Percentiles rank a stretch among this genome's conserved stretches.
phyloP scores from a whole-genome alignment of 2,888 invertebrate genomes.

The Uloborus plumipes region DNA sequence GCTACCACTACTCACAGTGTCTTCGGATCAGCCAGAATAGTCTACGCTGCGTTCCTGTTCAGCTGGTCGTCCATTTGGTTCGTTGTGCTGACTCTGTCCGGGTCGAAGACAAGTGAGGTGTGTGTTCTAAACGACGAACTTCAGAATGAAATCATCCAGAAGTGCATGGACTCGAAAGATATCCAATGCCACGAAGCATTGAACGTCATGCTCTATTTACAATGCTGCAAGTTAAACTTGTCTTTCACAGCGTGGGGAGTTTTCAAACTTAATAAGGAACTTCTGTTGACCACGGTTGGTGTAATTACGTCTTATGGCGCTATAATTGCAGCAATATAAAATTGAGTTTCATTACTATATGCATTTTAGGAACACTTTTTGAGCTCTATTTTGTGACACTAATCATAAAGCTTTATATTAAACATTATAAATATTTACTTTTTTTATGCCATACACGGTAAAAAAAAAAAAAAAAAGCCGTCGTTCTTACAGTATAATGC shows the following conservation, averaged over 20 bases:
- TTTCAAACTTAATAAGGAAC: constrained; percentile 17
- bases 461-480: too few species aligned
- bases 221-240: constrained; percentile 16
- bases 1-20: too few species aligned
- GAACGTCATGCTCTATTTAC: constrained; percentile 13
- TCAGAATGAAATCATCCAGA: constrained; percentile 20
- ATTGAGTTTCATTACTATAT: too few species aligned
- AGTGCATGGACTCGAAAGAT: neutral
- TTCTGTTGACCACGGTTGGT: constrained; percentile 18
- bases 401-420: too few species aligned
- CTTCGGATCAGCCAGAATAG: too few species aligned
- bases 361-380: too few species aligned
- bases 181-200: neutral
- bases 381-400: too few species aligned
- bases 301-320: constrained; percentile 26
- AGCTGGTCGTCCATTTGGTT: constrained; percentile 22
- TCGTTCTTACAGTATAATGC: too few species aligned
- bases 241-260: constrained; percentile 31
- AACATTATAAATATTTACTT: too few species aligned
- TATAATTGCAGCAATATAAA: neutral
- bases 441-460: too few species aligned
- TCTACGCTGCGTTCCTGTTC: too few species aligned
- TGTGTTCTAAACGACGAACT: constrained; percentile 1
- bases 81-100: constrained; percentile 12
- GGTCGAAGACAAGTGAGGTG: constrained; percentile 14